Evolutionary conservation across 2,797 vertebrate species (phyloP).

Genomic region (Gadopsis marmoratus): DNA sequence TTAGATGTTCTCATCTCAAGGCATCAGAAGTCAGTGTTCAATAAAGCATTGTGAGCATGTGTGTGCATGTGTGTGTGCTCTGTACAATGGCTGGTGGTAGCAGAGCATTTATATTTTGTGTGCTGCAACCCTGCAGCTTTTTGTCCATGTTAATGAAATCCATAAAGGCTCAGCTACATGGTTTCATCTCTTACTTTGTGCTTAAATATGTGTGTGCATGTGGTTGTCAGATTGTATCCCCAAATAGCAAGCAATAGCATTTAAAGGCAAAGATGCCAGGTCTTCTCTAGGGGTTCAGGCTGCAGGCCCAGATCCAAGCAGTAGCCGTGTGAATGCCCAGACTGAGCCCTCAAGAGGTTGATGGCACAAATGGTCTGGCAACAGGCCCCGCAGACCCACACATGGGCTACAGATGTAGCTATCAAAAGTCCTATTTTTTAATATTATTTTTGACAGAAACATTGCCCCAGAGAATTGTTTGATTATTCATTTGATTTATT

Average conservation of each 20-base stretch:
- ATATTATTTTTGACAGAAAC: slow-evolving; percentile 23
- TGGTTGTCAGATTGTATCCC: slow-evolving; percentile 18
- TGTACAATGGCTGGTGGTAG: not conserved
- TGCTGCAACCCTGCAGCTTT: slow-evolving; percentile 2
- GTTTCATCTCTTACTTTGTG: not conserved
- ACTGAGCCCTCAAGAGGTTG: slow-evolving; percentile 22
- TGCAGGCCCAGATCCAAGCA: slow-evolving; percentile 37
- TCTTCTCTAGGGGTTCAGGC: slow-evolving; percentile 10
- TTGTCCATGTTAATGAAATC: slow-evolving; percentile 17
- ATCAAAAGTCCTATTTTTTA: slow-evolving; percentile 21
- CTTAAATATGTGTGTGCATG: not conserved
- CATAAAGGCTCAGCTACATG: not conserved
- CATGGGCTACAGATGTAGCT: slow-evolving; percentile 32
- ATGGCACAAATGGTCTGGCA: slow-evolving; percentile 53
- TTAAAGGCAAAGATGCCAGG: slow-evolving; percentile 34
- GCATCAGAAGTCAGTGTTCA: slow-evolving; percentile 29
- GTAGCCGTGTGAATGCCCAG: slow-evolving; percentile 15
- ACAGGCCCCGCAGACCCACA: slow-evolving; percentile 8
- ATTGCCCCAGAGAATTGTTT: not conserved
- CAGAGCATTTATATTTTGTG: not conserved
- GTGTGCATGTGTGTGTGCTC: not conserved
- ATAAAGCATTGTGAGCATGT: not conserved
- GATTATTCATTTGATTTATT: slow-evolving; percentile 1
- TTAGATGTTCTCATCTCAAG: slow-evolving; percentile 26
- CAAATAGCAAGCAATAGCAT: slow-evolving; percentile 12